A percentile compares a stretch with the other conserved stretches of the same genome.
These are phyloP conservation scores for Seriola aureovittata DNA, from an alignment of 2,113 vertebrate species.

Conservation along the genomic window DNA sequence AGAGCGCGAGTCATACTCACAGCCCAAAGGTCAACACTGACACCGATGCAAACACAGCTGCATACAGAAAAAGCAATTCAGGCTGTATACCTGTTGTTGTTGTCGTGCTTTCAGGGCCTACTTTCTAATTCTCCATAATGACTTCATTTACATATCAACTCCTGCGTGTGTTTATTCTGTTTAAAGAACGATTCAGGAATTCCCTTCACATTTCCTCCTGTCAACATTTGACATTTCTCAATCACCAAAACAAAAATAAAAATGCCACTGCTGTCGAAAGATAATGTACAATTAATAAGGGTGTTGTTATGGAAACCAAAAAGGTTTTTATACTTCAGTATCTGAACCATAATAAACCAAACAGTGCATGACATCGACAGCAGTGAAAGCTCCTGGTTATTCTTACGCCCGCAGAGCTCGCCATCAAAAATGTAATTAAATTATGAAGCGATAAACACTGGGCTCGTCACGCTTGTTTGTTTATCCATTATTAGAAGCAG, in stretches of 20 bases:
- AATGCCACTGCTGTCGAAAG: background rate
- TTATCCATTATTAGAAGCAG: slow-evolving; percentile 67
- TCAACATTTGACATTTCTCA: slow-evolving; percentile 15
- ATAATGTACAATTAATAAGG: background rate
- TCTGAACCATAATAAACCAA: slow-evolving; percentile 28
- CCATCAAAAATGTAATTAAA: slow-evolving; percentile 76
- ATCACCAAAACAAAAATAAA: background rate
- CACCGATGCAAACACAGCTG: slow-evolving; percentile 37
- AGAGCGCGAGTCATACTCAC: slow-evolving; percentile 51
- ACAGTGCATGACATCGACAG: slow-evolving; percentile 44
- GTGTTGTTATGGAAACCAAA: slow-evolving; percentile 7
- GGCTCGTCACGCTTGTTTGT: slow-evolving; percentile 71
- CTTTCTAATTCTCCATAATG: background rate
- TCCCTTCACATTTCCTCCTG: background rate
- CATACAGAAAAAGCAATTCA: slow-evolving; percentile 43
- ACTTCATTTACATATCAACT: background rate
- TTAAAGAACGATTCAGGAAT: background rate
- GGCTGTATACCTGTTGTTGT: slow-evolving; percentile 11
- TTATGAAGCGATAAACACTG: slow-evolving; percentile 69
- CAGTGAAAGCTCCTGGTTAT: slow-evolving; percentile 50
- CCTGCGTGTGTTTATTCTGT: background rate
- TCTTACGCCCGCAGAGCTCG: slow-evolving; percentile 55
- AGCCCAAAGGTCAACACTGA: slow-evolving; percentile 70
- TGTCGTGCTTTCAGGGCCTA: background rate
- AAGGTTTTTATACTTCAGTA: slow-evolving; percentile 11